A percentile compares a stretch with the other conserved stretches of the same genome.
Conservation (phyloP, 2,113 vertebrate species). For the Panthera tigris region DNA sequence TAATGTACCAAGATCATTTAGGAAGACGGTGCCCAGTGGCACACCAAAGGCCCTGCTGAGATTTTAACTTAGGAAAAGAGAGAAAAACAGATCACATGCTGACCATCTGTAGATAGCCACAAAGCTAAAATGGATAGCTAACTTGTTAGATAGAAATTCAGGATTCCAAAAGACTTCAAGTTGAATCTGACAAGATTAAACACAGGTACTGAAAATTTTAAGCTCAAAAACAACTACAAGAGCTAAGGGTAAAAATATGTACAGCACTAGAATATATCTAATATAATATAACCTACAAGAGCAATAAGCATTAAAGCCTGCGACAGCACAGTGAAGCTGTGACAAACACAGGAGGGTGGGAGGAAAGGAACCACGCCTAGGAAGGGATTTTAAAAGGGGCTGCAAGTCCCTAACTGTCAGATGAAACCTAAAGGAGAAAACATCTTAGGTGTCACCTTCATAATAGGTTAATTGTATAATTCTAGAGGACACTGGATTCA, state of each 20-base stretch:
- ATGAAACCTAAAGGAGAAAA: slow-evolving; percentile 42
- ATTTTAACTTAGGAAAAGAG: slow-evolving; percentile 20
- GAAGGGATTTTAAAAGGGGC: not conserved
- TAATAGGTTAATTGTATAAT: not conserved
- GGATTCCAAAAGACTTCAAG: not conserved
- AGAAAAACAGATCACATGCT: not conserved
- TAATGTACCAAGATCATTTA: not conserved
- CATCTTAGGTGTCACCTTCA: not conserved
- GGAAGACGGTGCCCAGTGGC: not conserved
- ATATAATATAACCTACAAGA: not conserved
- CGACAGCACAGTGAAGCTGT: not conserved
- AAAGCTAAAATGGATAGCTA: slow-evolving; percentile 26
- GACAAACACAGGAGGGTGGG: not conserved
- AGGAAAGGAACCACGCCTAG: not conserved
- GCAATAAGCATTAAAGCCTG: not conserved
- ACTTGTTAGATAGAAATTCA: slow-evolving; percentile 11
- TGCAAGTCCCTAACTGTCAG: not conserved
- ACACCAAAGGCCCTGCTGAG: not conserved
- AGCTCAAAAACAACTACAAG: slow-evolving; percentile 17
- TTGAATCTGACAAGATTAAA: slow-evolving; percentile 11
- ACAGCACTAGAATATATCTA: not conserved
- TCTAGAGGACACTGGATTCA: not conserved
- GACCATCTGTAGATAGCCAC: not conserved
- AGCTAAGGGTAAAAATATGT: not conserved
- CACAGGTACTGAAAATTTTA: not conserved